Evolutionary conservation across 1,140 invertebrate genomes (phyloP), one percentile per base, ranked within the genome.

Genomic region (Bradynema listronoti): DNA sequence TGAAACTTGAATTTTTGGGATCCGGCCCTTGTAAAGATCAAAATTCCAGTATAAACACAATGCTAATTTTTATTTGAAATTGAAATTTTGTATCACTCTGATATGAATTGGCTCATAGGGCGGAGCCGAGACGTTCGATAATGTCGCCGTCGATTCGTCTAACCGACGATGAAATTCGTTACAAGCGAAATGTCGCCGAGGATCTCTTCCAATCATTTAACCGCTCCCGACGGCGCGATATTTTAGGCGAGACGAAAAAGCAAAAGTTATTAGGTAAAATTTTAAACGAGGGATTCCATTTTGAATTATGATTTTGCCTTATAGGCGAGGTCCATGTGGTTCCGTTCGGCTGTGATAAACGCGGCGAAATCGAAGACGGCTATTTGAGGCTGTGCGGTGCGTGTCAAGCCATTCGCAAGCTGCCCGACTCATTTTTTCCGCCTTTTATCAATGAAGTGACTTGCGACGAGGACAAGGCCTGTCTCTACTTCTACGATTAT

Each of bases 361-460:
- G 74, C 45, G 74, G 74, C 34, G 67, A 68, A 33, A 66, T 68
- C 50, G 73, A 61, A 59, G 74, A 77, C 45, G 76, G 74, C 16
- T 77, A 77, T 59, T 55, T 77, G 33, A 36, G 74, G 30, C 60
- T 77, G 25, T 77, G 74, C 27, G 72, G 76, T 25, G 76, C 76
- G 4, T 77, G 74, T 53, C 74, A 77, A 51, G 63, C 71, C 4
- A 77, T 77, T 60, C 61, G 74, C 45, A 68, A 75, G 53, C 47
- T 77, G 25, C 74, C 74, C 5, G 74, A 78, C 42, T 63, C 69
- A 16, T 77, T 78, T 52, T 77, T 77, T 42, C 74, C 74, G 39
- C 74, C 74, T 11, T 77, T 77, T 58, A 77, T 77, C 54, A 77
- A 77, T 49, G 74, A 77, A 65, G 76, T 77, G 11, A 73, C 72